phyloP scores from a whole-genome alignment of 1,140 invertebrate species.

The Littorina saxatilis region DNA sequence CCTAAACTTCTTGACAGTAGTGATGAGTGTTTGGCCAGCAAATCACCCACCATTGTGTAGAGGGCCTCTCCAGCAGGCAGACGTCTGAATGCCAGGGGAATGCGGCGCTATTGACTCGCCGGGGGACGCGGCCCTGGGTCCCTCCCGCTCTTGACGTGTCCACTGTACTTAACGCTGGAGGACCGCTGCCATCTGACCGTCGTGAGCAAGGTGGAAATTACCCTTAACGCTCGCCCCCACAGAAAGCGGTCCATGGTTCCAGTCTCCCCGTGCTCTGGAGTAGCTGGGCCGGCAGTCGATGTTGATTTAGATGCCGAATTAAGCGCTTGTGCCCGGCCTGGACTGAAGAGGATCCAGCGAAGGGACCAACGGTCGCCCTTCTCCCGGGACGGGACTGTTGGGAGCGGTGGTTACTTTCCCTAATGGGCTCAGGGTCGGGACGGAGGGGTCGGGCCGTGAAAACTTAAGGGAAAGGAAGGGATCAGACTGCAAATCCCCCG shows the following conservation, averaged over 20 bases:
- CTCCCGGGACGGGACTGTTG: too few relatives aligned
- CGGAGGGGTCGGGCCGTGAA: background rate
- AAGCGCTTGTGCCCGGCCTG: background rate
- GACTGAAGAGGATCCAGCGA: background rate
- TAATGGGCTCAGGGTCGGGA: too few relatives aligned
- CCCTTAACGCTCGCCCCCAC: too few relatives aligned
- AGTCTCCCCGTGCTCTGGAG: too few relatives aligned
- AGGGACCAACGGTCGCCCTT: background rate
- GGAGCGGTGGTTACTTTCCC: too few relatives aligned
- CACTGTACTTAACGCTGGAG: background rate
- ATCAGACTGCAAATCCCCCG: background rate
- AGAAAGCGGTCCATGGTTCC: background rate
- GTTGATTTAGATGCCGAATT: background rate
- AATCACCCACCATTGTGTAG: slow-evolving; percentile 6
- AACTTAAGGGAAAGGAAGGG: background rate
- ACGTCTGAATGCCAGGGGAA: background rate
- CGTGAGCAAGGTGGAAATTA: background rate
- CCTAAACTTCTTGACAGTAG: background rate
- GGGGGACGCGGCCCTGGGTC: background rate
- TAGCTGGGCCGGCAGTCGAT: background rate
- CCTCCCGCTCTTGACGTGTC: slow-evolving; percentile 2
- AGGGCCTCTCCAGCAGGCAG: background rate
- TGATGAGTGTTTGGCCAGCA: slow-evolving; percentile 13
- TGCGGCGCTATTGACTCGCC: background rate
- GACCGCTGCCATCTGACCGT: background rate